phyloP scores from a whole-genome alignment of 2,797 vertebrate species.

The Setipinna tenuifilis region DNA sequence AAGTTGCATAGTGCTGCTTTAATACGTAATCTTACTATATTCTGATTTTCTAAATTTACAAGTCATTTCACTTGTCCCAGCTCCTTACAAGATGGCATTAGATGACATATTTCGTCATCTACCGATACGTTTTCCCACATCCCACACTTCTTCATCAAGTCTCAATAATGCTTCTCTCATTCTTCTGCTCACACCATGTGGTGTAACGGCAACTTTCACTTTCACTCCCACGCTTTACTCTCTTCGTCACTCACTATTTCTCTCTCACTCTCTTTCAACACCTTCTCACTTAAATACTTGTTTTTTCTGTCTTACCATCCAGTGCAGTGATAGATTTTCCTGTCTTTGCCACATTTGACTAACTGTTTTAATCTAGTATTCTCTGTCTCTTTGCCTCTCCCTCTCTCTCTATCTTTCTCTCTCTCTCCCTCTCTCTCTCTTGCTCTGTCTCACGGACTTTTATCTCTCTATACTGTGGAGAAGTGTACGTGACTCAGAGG shows the following conservation, averaged over 20 bases:
- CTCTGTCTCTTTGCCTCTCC: too few relatives aligned
- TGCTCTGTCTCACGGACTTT: not conserved
- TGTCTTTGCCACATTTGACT: too few relatives aligned
- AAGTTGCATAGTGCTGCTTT: too few relatives aligned
- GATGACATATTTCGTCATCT: not conserved
- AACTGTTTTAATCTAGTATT: too few relatives aligned
- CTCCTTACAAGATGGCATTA: not conserved
- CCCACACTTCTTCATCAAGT: not conserved
- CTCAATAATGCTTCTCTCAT: not conserved
- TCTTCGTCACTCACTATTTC: not conserved
- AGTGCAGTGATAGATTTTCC: too few relatives aligned
- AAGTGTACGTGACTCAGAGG: slow-evolving; percentile 42
- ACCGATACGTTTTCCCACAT: not conserved
- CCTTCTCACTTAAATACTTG: not conserved
- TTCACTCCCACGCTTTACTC: not conserved
- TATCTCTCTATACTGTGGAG: not conserved
- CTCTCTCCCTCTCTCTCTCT: not conserved
- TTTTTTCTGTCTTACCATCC: slow-evolving; percentile 11
- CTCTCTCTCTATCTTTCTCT: slow-evolving; percentile 25
- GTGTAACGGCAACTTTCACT: not conserved
- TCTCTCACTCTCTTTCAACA: not conserved
- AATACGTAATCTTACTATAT: too few relatives aligned
- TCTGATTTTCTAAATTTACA: too few relatives aligned
- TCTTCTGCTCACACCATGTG: not conserved
- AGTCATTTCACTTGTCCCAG: not conserved